Evolutionary conservation across 1,140 invertebrate species (phyloP), one percentile per base, ranked within the genome.

Genomic region (Dryas iulia): DNA sequence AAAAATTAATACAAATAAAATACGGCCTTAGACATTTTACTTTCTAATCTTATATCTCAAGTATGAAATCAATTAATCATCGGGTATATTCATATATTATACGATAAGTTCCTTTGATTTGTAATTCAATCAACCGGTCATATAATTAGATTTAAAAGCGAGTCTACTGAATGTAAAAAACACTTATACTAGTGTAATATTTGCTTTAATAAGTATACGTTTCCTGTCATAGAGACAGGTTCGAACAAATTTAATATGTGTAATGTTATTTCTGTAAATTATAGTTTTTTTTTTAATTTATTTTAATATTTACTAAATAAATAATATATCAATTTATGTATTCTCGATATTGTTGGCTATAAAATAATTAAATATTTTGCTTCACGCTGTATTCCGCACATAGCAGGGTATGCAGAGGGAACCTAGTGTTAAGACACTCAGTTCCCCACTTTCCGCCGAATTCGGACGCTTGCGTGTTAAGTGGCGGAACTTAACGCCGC

Each of bases 91-190:
- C 12, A 63, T 63, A 62, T 64, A 69, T 69, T 63, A 69, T 23
- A 33, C 25, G 54, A 58, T 35, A 28, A 25, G 60, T 64, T 26
- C 52, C 21, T 64, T 26, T 59, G 60, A 69, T 69, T 64, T 69
- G 60, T 69, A 59, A 69, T 69, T 69, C 67, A 69, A 69, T 69
- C 58, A 63, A 59, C 67, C 21, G 63, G 56, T 64, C 53, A 69
- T 53, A 69, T 59, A 63, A 63, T 63, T 59, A 64, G 59, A 58
- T 69, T 39, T 47, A 54, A 58, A 57, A 69, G 52, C 35, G 28
- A 26, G 53, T 59, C 35, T 4, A 59, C 21, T 35, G 39, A 47
- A 58, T 54, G 62, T 59, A 69, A 62, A 58, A 69, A 62, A 63
- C 60, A 63, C 33, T 69, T 69, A 26, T 69, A 47, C 53, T 62